A percentile compares a stretch with the other conserved stretches of the same genome.
Evolutionary conservation across 2,797 vertebrate genomes (phyloP).

Genomic region (Takifugu rubripes): DNA sequence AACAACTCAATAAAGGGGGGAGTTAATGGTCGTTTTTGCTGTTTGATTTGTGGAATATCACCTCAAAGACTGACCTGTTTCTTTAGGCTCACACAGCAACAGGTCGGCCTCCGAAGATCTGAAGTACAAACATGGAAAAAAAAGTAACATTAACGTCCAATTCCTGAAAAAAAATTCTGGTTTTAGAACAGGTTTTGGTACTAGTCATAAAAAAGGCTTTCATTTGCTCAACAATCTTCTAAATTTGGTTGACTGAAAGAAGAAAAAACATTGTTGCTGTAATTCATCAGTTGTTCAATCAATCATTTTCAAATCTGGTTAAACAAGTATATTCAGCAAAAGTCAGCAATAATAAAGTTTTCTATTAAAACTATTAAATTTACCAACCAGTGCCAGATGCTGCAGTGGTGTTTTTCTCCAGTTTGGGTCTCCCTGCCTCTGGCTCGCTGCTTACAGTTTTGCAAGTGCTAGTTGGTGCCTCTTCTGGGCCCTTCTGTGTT

Average conservation of each 20-base stretch:
- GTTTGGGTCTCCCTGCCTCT: not conserved
- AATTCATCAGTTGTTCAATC: not conserved
- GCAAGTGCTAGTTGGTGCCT: not conserved
- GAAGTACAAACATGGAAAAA: not conserved
- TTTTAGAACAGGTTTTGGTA: constrained; percentile 15
- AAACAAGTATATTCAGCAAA: too few relatives aligned
- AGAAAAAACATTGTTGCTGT: not conserved
- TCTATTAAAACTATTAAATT: not conserved
- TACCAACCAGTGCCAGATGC: constrained; percentile 37
- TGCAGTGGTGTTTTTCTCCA: not conserved
- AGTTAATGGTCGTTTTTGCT: too few relatives aligned
- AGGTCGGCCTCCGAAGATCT: constrained; percentile 22
- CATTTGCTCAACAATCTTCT: constrained; percentile 32
- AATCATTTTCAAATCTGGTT: not conserved
- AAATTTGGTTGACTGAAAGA: constrained; percentile 39
- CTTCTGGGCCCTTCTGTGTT: not conserved
- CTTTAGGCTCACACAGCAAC: constrained; percentile 65
- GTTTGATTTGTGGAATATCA: too few relatives aligned
- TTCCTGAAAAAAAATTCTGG: not conserved
- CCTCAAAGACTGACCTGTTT: constrained; percentile 59
- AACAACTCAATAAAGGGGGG: too few relatives aligned
- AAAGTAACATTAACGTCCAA: not conserved
- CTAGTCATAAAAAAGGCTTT: constrained; percentile 10
- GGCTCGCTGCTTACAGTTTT: not conserved
- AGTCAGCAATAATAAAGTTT: not conserved